phyloP scores from a whole-genome alignment of 2,113 vertebrate species.

The Indicator maculatus region DNA sequence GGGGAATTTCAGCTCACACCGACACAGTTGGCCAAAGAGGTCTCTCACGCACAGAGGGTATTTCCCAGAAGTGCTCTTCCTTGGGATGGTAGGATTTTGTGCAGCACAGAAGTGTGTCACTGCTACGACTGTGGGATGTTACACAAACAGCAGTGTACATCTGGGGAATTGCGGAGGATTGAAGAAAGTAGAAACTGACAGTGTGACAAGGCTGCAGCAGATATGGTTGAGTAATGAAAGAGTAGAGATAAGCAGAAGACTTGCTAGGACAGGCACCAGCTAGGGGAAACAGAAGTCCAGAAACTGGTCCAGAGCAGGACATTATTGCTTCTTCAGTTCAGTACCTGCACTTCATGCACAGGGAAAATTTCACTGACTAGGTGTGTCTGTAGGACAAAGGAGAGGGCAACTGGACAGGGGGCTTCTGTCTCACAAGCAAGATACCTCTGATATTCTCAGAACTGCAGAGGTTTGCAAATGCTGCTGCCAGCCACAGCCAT shows the following conservation, averaged over 20 bases:
- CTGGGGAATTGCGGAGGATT: background rate
- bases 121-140: background rate
- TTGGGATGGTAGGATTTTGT: background rate
- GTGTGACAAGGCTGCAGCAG: background rate
- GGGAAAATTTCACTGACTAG: background rate
- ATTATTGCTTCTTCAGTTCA: background rate
- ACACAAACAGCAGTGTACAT: background rate
- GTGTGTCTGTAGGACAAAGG: background rate
- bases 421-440: background rate
- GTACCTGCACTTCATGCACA: background rate
- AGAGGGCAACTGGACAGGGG: background rate
- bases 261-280: background rate
- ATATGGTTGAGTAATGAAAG: background rate
- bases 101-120: background rate
- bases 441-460: background rate
- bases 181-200: background rate
- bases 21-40: background rate
- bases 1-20: too few relatives aligned
- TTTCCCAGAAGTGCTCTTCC: background rate
- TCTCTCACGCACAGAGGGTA: background rate
- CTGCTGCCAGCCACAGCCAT: background rate
- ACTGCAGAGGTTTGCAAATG: background rate
- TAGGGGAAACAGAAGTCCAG: background rate
- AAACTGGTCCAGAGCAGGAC: too few relatives aligned
- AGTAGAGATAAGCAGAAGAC: background rate